Evolutionary conservation across 1,140 invertebrate species (phyloP).

Genomic region (Anastrepha ludens): DNA sequence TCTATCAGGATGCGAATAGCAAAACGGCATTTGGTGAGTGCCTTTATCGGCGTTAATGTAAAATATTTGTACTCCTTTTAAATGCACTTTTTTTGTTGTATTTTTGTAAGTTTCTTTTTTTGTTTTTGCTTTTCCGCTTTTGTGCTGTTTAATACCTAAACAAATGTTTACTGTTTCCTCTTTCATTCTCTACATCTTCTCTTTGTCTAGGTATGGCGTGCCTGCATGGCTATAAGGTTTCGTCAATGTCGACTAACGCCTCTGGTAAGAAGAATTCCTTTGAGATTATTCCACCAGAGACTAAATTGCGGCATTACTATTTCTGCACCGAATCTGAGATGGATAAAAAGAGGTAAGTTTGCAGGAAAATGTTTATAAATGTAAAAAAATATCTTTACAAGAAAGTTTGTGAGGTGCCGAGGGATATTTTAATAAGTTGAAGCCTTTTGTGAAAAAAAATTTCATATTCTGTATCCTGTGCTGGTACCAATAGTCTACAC

Average conservation of each 20-base stretch:
- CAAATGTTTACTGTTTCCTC: neutral
- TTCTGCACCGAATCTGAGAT: slow-evolving; percentile 95
- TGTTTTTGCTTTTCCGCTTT: neutral
- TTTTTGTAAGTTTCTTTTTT: neutral
- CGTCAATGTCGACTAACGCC: slow-evolving; percentile 82
- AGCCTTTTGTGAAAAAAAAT: too few relatives aligned
- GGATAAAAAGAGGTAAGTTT: slow-evolving; percentile 91
- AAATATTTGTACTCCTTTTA: slow-evolving; percentile 32
- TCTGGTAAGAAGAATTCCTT: slow-evolving; percentile 92
- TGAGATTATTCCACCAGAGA: slow-evolving; percentile 91
- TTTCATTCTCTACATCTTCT: neutral
- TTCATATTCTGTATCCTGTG: too few relatives aligned
- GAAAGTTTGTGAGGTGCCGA: neutral
- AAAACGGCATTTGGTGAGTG: slow-evolving; percentile 87
- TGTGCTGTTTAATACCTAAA: neutral
- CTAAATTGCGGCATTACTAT: slow-evolving; percentile 90
- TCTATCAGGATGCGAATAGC: slow-evolving; percentile 91
- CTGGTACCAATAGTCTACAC: too few relatives aligned
- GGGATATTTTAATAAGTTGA: too few relatives aligned
- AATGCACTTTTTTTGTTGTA: neutral
- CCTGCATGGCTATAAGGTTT: slow-evolving; percentile 95
- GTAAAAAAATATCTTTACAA: too few relatives aligned
- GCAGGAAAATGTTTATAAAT: neutral
- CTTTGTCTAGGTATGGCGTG: slow-evolving; percentile 84
- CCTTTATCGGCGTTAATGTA: neutral